phyloP scores from a whole-genome alignment of 2,113 vertebrate species.

The Ictalurus punctatus region DNA sequence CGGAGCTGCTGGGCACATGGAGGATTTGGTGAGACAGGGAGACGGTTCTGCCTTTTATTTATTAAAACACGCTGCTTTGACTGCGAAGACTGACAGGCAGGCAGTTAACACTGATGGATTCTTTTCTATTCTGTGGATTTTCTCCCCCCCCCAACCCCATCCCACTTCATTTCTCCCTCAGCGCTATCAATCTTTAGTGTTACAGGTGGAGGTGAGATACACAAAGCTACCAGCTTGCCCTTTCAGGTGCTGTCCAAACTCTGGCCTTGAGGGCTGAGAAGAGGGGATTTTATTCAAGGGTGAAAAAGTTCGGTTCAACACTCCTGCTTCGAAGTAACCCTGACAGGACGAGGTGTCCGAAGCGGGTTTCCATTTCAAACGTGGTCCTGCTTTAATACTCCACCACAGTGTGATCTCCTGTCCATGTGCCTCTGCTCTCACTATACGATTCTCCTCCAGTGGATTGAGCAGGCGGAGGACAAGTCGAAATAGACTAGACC shows the following conservation, averaged over 20 bases:
- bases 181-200: slow-evolving; percentile 43
- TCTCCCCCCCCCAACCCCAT: too few species aligned
- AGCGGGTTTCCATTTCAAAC: slow-evolving; percentile 42
- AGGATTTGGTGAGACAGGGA: background rate
- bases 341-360: slow-evolving; percentile 47
- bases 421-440: background rate
- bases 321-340: slow-evolving; percentile 44
- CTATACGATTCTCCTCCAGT: slow-evolving; percentile 1
- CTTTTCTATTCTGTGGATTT: slow-evolving; percentile 40
- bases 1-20: slow-evolving; percentile 18
- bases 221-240: slow-evolving; percentile 2
- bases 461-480: slow-evolving; percentile 10
- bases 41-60: slow-evolving; percentile 22
- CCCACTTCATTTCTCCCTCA: background rate
- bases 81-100: slow-evolving; percentile 40
- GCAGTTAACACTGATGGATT: slow-evolving; percentile 35
- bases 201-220: slow-evolving; percentile 28
- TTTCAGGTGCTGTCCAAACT: slow-evolving; percentile 3
- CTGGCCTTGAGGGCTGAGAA: slow-evolving; percentile 13
- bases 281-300: slow-evolving; percentile 38
- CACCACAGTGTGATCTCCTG: background rate
- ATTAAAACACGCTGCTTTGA: slow-evolving; percentile 41
- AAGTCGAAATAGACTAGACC: background rate
- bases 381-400: slow-evolving; percentile 39
- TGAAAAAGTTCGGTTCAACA: slow-evolving; percentile 43